phyloP scores from a whole-genome alignment of 2,113 vertebrate species.

The Cryptomyrus ogoouensis region DNA sequence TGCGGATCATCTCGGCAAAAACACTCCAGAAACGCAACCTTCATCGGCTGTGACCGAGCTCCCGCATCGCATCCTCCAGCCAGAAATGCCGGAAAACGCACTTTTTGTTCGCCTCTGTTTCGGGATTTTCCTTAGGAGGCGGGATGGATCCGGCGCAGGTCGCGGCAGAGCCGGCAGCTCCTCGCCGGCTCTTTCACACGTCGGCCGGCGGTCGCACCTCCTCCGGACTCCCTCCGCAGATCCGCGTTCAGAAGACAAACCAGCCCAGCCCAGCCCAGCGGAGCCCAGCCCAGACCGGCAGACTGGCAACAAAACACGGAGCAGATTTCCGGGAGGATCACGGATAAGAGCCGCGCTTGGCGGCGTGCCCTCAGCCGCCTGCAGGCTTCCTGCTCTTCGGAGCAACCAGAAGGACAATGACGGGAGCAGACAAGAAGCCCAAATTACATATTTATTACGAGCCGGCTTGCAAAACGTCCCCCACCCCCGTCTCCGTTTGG shows the following conservation, averaged over 20 bases:
- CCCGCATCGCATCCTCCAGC: not conserved
- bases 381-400: not conserved
- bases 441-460: slow-evolving; percentile 5
- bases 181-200: slow-evolving; percentile 9
- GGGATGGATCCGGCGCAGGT: not conserved
- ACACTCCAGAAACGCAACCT: not conserved
- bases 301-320: slow-evolving; percentile 39
- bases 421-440: not conserved
- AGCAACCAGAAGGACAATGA: not conserved
- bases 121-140: not conserved
- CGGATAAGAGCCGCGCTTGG: not conserved
- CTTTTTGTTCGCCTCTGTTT: not conserved
- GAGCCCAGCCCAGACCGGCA: not conserved
- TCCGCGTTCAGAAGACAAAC: slow-evolving; percentile 17
- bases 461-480: not conserved
- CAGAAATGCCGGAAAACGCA: not conserved
- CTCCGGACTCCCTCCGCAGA: slow-evolving; percentile 14
- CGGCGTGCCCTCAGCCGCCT: not conserved
- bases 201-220: slow-evolving; percentile 22
- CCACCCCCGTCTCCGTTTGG: not conserved
- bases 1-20: not conserved
- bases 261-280: slow-evolving; percentile 19
- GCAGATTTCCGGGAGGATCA: slow-evolving; percentile 24
- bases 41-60: not conserved
- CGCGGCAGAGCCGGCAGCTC: not conserved